A percentile compares a stretch with the other conserved stretches of the same genome.
These are phyloP conservation scores for Antheraea yamamai DNA, from an alignment of 2,888 invertebrate genomes.

Conservation along the genomic window DNA sequence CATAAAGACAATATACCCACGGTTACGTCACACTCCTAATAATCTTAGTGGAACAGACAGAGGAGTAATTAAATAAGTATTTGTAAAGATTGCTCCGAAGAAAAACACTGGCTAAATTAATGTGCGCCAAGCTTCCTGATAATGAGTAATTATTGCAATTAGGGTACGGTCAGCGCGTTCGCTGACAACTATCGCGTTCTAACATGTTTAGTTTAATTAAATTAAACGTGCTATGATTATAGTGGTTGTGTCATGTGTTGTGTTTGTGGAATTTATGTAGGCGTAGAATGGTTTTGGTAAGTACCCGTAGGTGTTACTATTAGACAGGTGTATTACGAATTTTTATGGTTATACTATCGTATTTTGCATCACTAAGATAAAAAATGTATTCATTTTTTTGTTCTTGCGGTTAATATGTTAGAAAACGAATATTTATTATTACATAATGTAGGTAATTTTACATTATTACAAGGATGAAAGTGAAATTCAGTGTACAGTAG, in stretches of 20 bases:
- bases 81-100: conserved; percentile 67
- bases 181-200: conserved; percentile 38
- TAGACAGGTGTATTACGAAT: background rate
- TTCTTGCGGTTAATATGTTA: too few species aligned
- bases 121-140: conserved; percentile 74
- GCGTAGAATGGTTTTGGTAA: conserved; percentile 6
- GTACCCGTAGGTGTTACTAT: conserved; percentile 1
- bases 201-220: conserved; percentile 20
- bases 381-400: too few species aligned
- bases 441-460: too few species aligned
- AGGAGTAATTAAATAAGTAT: conserved; percentile 75
- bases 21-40: conserved; percentile 65
- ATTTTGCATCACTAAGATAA: too few species aligned
- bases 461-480: too few species aligned
- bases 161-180: conserved; percentile 64
- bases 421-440: too few species aligned
- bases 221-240: conserved; percentile 22
- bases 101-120: conserved; percentile 74
- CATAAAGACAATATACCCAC: conserved; percentile 41
- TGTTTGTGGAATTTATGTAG: conserved; percentile 15
- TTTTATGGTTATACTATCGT: too few species aligned
- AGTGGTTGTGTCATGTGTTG: conserved; percentile 17
- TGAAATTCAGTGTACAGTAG: too few species aligned
- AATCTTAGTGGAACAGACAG: conserved; percentile 72
- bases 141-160: conserved; percentile 78